A percentile compares a stretch with the other conserved stretches of the same genome.
phyloP scores from a whole-genome alignment of 37 sponge, comb jelly and placozoan species.

The Aplysina aerophoba region DNA sequence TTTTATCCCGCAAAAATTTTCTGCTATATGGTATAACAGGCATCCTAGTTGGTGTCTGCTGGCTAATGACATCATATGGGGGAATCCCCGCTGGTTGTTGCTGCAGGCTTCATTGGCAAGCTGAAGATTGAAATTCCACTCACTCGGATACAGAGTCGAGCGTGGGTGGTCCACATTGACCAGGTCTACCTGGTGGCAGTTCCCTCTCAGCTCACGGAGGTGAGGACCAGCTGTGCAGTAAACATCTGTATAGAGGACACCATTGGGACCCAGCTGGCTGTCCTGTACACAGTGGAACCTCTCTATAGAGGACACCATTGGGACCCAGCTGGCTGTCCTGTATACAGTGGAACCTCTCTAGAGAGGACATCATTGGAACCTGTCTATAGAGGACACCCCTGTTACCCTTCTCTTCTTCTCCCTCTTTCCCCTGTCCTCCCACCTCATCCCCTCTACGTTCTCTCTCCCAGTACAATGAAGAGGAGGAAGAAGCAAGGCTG shows the following conservation, averaged over 20 bases:
- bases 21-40: no score
- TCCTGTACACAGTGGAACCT: no score
- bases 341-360: no score
- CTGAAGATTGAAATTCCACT: constrained; percentile 88
- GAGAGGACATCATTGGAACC: no score
- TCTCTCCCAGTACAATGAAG: constrained; percentile 55
- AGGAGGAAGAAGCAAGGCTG: constrained; percentile 47
- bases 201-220: constrained; percentile 56
- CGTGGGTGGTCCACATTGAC: constrained; percentile 86
- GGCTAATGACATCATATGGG: no score
- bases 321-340: no score
- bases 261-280: no score
- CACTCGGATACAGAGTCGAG: constrained; percentile 77
- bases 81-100: not conserved
- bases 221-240: constrained; percentile 34
- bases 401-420: not conserved
- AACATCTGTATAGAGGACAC: no score
- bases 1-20: no score
- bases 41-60: no score
- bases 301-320: no score
- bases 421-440: not conserved
- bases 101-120: constrained; percentile 83
- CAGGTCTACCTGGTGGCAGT: constrained; percentile 79
- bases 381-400: not conserved
- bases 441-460: not conserved